phyloP scores from a whole-genome alignment of 2,888 invertebrate species.

The Thecocarcelia acutangulata region DNA sequence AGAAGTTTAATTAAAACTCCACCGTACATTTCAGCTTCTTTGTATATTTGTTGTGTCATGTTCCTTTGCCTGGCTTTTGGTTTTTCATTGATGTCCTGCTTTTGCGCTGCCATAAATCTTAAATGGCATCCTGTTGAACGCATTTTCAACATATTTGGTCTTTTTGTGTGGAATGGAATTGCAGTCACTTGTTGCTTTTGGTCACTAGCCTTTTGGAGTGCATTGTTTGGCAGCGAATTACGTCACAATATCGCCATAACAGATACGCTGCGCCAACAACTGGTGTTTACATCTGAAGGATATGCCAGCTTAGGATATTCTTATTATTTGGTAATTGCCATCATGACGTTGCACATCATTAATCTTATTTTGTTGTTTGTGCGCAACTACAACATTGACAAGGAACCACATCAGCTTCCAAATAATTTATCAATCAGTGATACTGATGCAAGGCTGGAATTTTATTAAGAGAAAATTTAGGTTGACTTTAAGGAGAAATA shows the following conservation, averaged over 20 bases:
- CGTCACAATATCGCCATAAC: slow-evolving; percentile 79
- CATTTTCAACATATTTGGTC: slow-evolving; percentile 80
- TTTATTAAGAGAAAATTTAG: slow-evolving; percentile 61
- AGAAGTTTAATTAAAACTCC: not conserved
- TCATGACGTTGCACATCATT: slow-evolving; percentile 67
- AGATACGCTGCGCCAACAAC: slow-evolving; percentile 77
- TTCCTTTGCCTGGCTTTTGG: slow-evolving; percentile 82
- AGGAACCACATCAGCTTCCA: slow-evolving; percentile 48
- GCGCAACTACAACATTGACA: slow-evolving; percentile 72
- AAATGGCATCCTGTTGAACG: slow-evolving; percentile 84
- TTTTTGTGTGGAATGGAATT: slow-evolving; percentile 84
- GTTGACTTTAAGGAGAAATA: not conserved
- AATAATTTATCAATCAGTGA: slow-evolving; percentile 71
- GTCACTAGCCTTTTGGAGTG: slow-evolving; percentile 80
- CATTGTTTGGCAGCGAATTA: slow-evolving; percentile 77
- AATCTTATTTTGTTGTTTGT: slow-evolving; percentile 77
- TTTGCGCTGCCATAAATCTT: slow-evolving; percentile 84
- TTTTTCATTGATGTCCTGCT: slow-evolving; percentile 82
- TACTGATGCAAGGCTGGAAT: slow-evolving; percentile 68
- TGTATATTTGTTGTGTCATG: slow-evolving; percentile 84
- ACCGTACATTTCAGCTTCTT: slow-evolving; percentile 75
- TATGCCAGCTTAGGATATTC: slow-evolving; percentile 81
- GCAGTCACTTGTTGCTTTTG: slow-evolving; percentile 79
- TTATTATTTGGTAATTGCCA: slow-evolving; percentile 79
- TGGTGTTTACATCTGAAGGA: slow-evolving; percentile 74